These are phyloP conservation scores for Dolichotis patagonum DNA, from an alignment of 2,113 vertebrate genomes.

Conservation along the genomic window DNA sequence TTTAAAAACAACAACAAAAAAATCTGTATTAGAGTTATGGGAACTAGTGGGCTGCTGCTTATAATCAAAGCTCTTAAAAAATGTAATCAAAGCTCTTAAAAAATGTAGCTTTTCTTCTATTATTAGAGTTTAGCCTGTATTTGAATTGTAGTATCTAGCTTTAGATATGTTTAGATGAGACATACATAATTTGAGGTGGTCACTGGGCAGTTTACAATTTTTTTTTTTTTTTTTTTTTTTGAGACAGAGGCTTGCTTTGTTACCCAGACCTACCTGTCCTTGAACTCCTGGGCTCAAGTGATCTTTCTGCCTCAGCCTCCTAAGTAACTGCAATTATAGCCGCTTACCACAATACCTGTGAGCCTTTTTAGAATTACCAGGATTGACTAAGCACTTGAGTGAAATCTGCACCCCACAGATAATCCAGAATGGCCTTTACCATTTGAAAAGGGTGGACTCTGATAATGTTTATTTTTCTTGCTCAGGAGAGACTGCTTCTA, in stretches of 20 bases:
- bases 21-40: background rate
- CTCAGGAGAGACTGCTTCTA: background rate
- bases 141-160: slow-evolving; percentile 18
- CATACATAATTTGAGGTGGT: slow-evolving; percentile 11
- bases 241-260: background rate
- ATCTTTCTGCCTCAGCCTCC: background rate
- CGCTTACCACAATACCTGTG: background rate
- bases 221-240: background rate
- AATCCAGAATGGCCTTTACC: background rate
- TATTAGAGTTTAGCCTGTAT: slow-evolving; percentile 42
- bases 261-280: background rate
- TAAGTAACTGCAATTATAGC: background rate
- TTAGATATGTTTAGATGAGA: slow-evolving; percentile 23
- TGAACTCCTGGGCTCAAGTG: background rate
- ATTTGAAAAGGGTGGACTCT: slow-evolving; percentile 31
- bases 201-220: slow-evolving; percentile 14
- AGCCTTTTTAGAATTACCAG: slow-evolving; percentile 60
- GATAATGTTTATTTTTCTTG: background rate
- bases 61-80: slow-evolving; percentile 27
- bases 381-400: slow-evolving; percentile 55
- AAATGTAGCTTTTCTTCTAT: background rate
- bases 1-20: background rate
- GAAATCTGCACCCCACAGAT: background rate
- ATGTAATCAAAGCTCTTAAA: background rate
- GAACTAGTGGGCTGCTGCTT: slow-evolving; percentile 7